These are phyloP conservation scores for Xanthorhoe designata DNA, from an alignment of 2,888 invertebrate species.

Conservation along the genomic window DNA sequence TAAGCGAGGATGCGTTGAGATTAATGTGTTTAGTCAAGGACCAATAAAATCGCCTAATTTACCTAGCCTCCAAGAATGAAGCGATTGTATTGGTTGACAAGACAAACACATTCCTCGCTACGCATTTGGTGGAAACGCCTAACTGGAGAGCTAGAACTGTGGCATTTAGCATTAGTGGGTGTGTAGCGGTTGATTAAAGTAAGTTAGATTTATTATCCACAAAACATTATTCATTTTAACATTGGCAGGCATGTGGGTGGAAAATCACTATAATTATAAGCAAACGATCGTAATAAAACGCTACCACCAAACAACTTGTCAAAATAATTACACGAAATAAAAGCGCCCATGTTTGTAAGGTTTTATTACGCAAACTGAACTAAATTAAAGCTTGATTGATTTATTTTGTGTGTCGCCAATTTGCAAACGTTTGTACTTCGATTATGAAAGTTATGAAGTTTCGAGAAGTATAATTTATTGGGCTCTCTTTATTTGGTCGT, in stretches of 20 bases:
- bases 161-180: neutral
- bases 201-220: neutral
- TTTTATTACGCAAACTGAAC: conserved; percentile 20
- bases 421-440: conserved; percentile 68
- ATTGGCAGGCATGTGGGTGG: neutral
- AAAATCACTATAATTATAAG: neutral
- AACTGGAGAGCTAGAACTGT: neutral
- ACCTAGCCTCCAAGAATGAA: too few relatives aligned
- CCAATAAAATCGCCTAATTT: too few relatives aligned
- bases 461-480: conserved; percentile 56
- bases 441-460: conserved; percentile 67
- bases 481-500: conserved; percentile 48
- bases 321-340: conserved; percentile 14
- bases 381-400: conserved; percentile 55
- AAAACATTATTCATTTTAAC: neutral
- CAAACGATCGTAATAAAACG: neutral
- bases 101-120: too few relatives aligned
- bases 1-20: too few relatives aligned
- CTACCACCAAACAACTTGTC: conserved; percentile 6
- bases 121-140: too few relatives aligned
- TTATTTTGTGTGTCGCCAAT: conserved; percentile 64
- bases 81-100: too few relatives aligned
- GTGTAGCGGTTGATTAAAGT: neutral
- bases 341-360: conserved; percentile 10
- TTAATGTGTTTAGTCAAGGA: too few relatives aligned